Evolutionary conservation across 2,113 vertebrate genomes (phyloP).

Genomic region (Todiramphus chloris): DNA sequence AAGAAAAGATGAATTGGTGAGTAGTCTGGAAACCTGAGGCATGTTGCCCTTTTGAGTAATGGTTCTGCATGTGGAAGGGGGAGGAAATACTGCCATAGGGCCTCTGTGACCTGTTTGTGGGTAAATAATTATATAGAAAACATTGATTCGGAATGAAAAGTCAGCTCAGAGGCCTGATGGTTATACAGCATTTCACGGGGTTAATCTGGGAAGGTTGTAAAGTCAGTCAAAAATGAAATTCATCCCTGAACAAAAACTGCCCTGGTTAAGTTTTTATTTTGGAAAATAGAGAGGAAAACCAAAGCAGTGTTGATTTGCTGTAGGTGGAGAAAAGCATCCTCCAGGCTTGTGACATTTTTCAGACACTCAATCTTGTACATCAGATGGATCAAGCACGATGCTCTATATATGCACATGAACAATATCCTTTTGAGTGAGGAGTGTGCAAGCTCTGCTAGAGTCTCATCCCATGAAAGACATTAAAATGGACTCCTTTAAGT

Average conservation of each 20-base stretch:
- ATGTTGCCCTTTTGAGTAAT: conserved; percentile 27
- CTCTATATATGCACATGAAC: not conserved
- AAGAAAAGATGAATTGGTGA: conserved; percentile 33
- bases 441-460: not conserved
- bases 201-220: not conserved
- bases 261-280: not conserved
- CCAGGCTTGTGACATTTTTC: not conserved
- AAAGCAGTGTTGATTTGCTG: not conserved
- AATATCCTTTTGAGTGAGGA: not conserved
- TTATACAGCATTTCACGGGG: not conserved
- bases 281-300: not conserved
- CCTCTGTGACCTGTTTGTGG: conserved; percentile 1
- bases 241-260: not conserved
- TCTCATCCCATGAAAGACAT: not conserved
- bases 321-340: not conserved
- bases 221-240: conserved; percentile 17
- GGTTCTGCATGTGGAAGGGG: not conserved
- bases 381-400: not conserved
- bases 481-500: not conserved
- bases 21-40: conserved; percentile 13
- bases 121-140: conserved; percentile 51
- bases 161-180: not conserved
- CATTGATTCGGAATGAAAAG: conserved; percentile 35
- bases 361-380: not conserved
- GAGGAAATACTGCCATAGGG: conserved; percentile 1